These are phyloP conservation scores for Microcebus murinus DNA, from an alignment of 2,113 vertebrate species.

Conservation along the genomic window DNA sequence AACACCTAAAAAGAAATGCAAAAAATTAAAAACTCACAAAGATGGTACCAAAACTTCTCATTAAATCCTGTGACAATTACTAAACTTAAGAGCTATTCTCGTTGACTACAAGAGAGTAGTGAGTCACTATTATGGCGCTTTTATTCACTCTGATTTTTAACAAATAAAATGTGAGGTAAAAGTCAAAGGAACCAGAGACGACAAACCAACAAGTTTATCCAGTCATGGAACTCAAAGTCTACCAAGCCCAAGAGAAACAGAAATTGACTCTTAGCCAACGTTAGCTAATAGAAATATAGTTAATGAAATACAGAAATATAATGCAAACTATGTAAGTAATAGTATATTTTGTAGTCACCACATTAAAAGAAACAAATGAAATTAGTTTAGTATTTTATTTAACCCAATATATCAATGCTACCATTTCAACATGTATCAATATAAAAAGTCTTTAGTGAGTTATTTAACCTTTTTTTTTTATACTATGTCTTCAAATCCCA, in stretches of 20 bases:
- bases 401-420: neutral
- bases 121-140: neutral
- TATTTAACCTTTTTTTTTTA: neutral
- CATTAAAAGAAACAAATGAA: neutral
- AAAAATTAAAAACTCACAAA: neutral
- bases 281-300: neutral
- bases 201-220: neutral
- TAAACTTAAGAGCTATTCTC: neutral
- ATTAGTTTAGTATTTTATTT: neutral
- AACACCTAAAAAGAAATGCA: constrained; percentile 87
- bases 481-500: neutral
- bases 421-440: neutral
- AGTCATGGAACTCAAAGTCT: neutral
- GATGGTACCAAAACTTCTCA: neutral
- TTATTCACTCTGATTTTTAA: neutral
- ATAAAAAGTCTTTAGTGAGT: neutral
- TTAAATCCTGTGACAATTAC: neutral
- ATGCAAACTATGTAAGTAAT: neutral
- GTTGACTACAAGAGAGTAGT: neutral
- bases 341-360: neutral
- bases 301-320: neutral
- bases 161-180: neutral
- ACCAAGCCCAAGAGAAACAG: neutral
- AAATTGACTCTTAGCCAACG: neutral
- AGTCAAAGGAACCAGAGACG: neutral